A percentile compares a stretch with the other conserved stretches of the same genome.
These are phyloP conservation scores for Lysiphlebus fabarum DNA, from an alignment of 1,140 invertebrate species.

Conservation along the genomic window DNA sequence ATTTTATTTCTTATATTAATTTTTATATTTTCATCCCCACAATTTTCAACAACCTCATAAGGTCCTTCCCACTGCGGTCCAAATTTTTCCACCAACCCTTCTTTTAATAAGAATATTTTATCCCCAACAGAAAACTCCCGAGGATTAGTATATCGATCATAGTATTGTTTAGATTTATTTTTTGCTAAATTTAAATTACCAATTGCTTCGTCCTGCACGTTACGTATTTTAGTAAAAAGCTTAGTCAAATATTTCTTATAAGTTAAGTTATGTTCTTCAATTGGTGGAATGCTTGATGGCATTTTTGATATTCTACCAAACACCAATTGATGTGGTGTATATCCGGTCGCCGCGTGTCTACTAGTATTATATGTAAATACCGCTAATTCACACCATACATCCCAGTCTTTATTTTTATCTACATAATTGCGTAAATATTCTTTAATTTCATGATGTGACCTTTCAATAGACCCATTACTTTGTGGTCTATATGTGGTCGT, in stretches of 20 bases:
- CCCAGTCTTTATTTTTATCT: conserved; percentile 6
- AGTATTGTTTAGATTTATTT: not conserved
- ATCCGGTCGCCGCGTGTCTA: conserved; percentile 12
- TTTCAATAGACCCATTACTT: conserved; percentile 34
- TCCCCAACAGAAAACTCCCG: conserved; percentile 1
- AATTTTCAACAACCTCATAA: not conserved
- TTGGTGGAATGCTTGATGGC: conserved; percentile 6
- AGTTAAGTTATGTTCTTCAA: conserved; percentile 3
- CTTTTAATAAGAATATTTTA: not conserved
- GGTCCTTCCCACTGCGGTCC: conserved; percentile 3
- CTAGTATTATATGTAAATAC: conserved; percentile 18
- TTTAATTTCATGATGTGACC: conserved; percentile 29
- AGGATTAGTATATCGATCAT: conserved; percentile 11
- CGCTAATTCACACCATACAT: conserved; percentile 11
- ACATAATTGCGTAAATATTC: conserved; percentile 27
- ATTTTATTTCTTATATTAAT: conserved; percentile 2
- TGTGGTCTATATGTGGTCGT: conserved; percentile 34
- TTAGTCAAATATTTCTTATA: conserved; percentile 11
- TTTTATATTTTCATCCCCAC: not conserved
- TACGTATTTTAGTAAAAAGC: not conserved
- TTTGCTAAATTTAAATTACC: conserved; percentile 16
- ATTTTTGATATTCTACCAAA: conserved; percentile 12
- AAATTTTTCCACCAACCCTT: not conserved
- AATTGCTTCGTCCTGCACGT: not conserved
- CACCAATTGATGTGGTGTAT: conserved; percentile 7